phyloP scores from a whole-genome alignment of 2,797 vertebrate species.

The Melanotaenia parkinsoni region DNA sequence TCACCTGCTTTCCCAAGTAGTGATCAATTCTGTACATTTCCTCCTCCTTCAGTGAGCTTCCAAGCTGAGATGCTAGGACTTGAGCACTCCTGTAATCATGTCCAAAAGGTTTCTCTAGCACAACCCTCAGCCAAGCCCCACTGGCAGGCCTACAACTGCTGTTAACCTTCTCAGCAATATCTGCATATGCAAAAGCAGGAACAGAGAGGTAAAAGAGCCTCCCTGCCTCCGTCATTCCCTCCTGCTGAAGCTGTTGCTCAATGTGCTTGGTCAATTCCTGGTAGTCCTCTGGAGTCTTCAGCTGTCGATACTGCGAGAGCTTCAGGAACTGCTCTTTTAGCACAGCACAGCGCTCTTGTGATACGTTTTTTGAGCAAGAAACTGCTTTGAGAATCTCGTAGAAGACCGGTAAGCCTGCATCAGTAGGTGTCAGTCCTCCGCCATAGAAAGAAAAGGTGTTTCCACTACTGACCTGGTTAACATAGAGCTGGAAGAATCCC shows the following conservation, averaged over 20 bases:
- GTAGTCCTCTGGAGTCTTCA: constrained; percentile 87
- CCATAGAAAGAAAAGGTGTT: constrained; percentile 93
- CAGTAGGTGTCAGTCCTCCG: constrained; percentile 78
- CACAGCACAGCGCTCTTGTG: constrained; percentile 82
- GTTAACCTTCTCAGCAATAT: constrained; percentile 89
- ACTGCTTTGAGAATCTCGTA: constrained; percentile 88
- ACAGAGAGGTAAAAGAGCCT: constrained; percentile 96
- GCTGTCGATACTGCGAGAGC: constrained; percentile 87
- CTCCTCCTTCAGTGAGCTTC: constrained; percentile 87
- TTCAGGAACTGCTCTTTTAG: constrained; percentile 91
- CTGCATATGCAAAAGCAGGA: constrained; percentile 90
- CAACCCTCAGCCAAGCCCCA: constrained; percentile 90
- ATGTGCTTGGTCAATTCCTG: constrained; percentile 83
- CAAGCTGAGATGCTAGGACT: constrained; percentile 85
- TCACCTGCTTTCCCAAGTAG: constrained; percentile 96
- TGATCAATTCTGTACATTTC: constrained; percentile 98
- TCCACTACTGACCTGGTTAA: constrained; percentile 83
- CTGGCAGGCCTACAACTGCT: constrained; percentile 85
- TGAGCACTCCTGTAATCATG: constrained; percentile 90
- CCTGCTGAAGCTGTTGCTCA: constrained; percentile 73
- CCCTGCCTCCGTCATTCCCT: constrained; percentile 87
- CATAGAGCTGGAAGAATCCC: constrained; percentile 92
- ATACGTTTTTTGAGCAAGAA: constrained; percentile 80
- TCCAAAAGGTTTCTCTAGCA: constrained; percentile 97
- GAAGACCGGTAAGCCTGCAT: constrained; percentile 81